Evolutionary conservation across 2,888 invertebrate species (phyloP).

Genomic region (Homarus gammarus): DNA sequence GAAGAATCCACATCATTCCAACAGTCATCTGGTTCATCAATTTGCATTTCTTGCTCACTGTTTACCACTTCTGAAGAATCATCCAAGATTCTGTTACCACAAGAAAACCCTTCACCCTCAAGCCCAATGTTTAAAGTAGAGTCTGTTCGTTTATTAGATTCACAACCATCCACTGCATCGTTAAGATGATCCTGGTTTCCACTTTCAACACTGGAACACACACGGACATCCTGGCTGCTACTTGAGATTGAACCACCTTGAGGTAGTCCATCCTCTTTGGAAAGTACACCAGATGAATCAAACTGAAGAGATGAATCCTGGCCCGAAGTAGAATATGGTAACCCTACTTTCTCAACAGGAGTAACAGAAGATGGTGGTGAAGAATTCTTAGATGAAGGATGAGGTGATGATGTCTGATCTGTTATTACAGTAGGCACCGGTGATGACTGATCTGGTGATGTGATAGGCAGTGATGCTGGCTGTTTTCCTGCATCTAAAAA

Average conservation of each 20-base stretch:
- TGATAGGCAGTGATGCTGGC: not conserved
- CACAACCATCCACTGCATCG: not conserved
- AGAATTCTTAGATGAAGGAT: not conserved
- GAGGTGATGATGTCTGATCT: not conserved
- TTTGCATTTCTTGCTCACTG: conserved; percentile 2
- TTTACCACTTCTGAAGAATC: not conserved
- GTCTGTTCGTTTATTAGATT: not conserved
- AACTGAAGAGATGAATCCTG: not conserved
- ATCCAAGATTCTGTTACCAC: not conserved
- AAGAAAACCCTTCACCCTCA: not conserved
- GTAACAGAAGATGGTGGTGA: not conserved
- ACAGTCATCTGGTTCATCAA: conserved; percentile 1
- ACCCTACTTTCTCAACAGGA: not conserved
- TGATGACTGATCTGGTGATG: not conserved
- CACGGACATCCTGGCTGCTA: conserved; percentile 1
- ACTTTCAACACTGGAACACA: not conserved
- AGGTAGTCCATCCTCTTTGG: not conserved
- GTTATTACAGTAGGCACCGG: not conserved
- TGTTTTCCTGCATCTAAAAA: not conserved
- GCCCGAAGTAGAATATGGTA: not conserved
- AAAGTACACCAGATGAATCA: not conserved
- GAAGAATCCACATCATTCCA: conserved; percentile 9
- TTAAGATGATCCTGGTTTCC: not conserved
- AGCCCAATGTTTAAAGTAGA: not conserved
- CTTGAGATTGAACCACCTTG: conserved; percentile 6